A percentile compares a stretch with the other conserved stretches of the same genome.
Conservation (phyloP, 2,113 vertebrate genomes). For the Alaudala cheleensis region DNA sequence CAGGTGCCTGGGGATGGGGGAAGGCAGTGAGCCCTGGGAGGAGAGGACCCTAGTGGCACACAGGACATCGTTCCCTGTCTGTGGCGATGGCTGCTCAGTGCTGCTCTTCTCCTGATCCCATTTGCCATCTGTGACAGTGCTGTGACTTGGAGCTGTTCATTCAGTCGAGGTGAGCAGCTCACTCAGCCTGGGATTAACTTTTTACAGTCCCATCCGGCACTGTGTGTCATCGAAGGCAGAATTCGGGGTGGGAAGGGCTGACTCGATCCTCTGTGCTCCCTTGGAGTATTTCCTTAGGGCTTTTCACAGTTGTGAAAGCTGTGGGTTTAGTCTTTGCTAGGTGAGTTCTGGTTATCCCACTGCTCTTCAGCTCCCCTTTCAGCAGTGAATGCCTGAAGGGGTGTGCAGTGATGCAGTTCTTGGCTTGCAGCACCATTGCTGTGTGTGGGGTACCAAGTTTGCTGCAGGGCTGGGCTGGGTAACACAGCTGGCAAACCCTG, state of each 20-base stretch:
- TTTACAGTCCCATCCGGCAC: not conserved
- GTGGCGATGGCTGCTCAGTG: not conserved
- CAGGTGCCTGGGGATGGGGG: not conserved
- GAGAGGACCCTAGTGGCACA: fast-evolving
- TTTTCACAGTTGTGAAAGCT: not conserved
- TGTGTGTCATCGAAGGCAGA: not conserved
- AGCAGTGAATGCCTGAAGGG: not conserved
- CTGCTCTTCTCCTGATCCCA: not conserved
- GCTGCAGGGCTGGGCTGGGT: not conserved
- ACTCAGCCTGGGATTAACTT: not conserved
- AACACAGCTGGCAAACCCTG: not conserved
- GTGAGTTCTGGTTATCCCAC: not conserved
- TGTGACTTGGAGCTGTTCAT: not conserved
- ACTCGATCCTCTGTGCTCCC: not conserved
- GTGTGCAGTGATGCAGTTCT: not conserved
- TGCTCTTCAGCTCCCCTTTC: not conserved
- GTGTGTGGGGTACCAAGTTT: not conserved
- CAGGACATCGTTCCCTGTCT: not conserved
- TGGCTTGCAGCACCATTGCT: not conserved
- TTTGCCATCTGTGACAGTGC: not conserved
- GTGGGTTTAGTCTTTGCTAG: not conserved
- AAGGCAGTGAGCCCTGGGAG: not conserved
- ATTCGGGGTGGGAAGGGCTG: not conserved
- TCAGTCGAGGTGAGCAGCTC: not conserved
- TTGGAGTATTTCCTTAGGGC: not conserved